Conservation (phyloP, 1,140 invertebrate species). For the Drosophila ercepeae region DNA sequence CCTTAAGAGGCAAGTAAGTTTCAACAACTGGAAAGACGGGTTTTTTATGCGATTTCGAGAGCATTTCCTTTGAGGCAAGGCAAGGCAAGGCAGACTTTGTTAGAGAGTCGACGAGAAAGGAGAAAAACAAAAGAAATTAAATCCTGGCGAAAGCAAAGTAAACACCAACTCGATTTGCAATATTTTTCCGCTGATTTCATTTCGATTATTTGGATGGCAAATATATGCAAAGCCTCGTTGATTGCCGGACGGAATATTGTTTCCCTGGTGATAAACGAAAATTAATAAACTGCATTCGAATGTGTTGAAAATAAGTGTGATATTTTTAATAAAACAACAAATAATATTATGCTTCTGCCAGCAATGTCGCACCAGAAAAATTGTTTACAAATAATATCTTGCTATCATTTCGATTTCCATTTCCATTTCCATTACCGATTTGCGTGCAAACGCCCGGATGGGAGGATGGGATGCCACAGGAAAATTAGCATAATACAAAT, state of each 20-base stretch:
- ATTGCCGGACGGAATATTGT: not conserved
- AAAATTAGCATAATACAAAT: constrained; percentile 53
- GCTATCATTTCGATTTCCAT: constrained; percentile 42
- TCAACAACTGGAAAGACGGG: constrained; percentile 48
- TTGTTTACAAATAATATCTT: constrained; percentile 47
- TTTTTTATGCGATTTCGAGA: constrained; percentile 23
- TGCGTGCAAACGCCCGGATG: constrained; percentile 9
- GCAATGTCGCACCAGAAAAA: constrained; percentile 16
- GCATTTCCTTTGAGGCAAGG: constrained; percentile 29
- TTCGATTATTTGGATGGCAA: constrained; percentile 4
- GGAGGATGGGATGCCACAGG: too few species aligned
- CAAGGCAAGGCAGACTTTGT: constrained; percentile 31
- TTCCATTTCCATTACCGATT: constrained; percentile 24
- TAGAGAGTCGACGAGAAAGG: constrained; percentile 40
- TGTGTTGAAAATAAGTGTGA: constrained; percentile 2
- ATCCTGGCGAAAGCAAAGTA: constrained; percentile 18
- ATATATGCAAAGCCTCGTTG: constrained; percentile 12
- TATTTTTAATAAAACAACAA: constrained; percentile 18
- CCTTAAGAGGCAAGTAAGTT: constrained; percentile 42
- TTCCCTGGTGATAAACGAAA: not conserved
- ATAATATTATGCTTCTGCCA: constrained; percentile 30
- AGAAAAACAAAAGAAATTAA: constrained; percentile 37
- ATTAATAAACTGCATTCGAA: constrained; percentile 10
- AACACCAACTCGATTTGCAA: constrained; percentile 8
- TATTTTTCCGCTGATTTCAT: not conserved